phyloP scores from a whole-genome alignment of 2,888 invertebrate species.

The Polydrusus pterygomalis region DNA sequence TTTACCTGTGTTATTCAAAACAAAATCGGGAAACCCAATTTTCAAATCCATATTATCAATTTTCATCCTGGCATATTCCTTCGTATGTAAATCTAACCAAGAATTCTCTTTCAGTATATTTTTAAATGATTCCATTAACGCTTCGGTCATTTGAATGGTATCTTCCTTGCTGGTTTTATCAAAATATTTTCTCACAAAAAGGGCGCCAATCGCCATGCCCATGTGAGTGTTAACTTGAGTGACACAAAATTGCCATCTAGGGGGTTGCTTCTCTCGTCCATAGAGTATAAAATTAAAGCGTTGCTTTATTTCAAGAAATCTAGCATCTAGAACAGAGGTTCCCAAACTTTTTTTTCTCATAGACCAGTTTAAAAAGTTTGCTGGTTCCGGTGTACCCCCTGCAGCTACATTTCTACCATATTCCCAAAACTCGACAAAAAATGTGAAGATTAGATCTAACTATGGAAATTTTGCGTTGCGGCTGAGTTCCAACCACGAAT shows the following conservation, averaged over 20 bases:
- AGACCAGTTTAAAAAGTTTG: too few relatives aligned
- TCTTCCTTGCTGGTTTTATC: constrained; percentile 92
- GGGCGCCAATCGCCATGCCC: constrained; percentile 89
- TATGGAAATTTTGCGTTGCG: too few relatives aligned
- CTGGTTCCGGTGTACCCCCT: too few relatives aligned
- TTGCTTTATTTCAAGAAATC: constrained; percentile 90
- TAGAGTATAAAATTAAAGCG: constrained; percentile 86
- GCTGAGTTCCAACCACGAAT: too few relatives aligned
- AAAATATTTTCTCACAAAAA: constrained; percentile 93
- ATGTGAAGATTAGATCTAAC: too few relatives aligned
- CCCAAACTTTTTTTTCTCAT: too few relatives aligned
- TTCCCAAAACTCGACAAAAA: too few relatives aligned
- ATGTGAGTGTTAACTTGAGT: constrained; percentile 84
- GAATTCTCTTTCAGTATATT: constrained; percentile 84
- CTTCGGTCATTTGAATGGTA: constrained; percentile 90
- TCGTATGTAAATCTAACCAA: constrained; percentile 93
- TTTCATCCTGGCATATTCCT: constrained; percentile 87
- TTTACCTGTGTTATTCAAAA: constrained; percentile 81
- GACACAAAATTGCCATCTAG: constrained; percentile 94
- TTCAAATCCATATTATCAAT: constrained; percentile 88
- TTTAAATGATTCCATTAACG: constrained; percentile 88
- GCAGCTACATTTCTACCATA: too few relatives aligned
- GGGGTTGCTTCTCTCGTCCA: constrained; percentile 86
- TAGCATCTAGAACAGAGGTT: constrained; percentile 73
- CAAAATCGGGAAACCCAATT: constrained; percentile 95